Conservation (phyloP, 2,888 invertebrate species). For the Lithophane ornitopus region DNA sequence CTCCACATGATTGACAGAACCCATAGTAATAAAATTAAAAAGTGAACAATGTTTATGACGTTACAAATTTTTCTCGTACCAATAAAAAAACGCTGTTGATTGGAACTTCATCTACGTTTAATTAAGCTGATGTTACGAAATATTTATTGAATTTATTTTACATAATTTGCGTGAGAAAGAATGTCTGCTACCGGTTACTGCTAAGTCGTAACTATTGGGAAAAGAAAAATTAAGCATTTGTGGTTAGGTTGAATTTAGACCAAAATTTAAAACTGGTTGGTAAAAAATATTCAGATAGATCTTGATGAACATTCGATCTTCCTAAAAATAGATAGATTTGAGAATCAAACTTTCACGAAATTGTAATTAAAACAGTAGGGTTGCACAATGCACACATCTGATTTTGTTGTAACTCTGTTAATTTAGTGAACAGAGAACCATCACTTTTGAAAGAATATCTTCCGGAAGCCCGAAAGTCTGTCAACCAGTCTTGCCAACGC, state of each 20-base stretch:
- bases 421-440: neutral
- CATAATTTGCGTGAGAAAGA: conserved; percentile 67
- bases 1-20: conserved; percentile 74
- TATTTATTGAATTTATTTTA: conserved; percentile 63
- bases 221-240: conserved; percentile 6
- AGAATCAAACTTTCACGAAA: conserved; percentile 1
- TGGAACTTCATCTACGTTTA: conserved; percentile 71
- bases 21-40: conserved; percentile 74
- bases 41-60: conserved; percentile 72
- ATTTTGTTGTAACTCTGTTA: neutral
- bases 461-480: neutral
- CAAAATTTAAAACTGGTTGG: conserved; percentile 36
- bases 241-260: conserved; percentile 11
- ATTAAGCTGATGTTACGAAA: conserved; percentile 70
- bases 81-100: conserved; percentile 71
- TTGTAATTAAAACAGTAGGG: neutral
- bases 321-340: neutral
- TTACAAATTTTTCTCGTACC: conserved; percentile 66
- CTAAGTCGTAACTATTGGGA: conserved; percentile 39
- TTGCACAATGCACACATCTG: neutral
- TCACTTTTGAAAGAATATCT: neutral
- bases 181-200: conserved; percentile 53
- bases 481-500: neutral
- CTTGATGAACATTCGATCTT: neutral
- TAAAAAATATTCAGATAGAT: neutral